Conservation (phyloP, 1,140 invertebrate species). For the Leptopilina clavipes region DNA sequence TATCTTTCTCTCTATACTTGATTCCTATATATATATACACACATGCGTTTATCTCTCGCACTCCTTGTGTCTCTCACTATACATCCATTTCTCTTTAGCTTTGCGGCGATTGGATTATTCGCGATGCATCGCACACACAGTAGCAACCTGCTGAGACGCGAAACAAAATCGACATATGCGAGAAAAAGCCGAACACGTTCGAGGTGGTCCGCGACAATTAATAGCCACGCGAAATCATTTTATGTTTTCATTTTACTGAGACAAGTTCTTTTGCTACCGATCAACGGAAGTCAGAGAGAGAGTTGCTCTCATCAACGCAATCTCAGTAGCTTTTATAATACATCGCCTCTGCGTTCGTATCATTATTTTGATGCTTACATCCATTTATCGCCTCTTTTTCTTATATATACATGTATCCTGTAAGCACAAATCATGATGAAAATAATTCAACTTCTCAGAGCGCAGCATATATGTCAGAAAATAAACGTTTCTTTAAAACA, state of each 20-base stretch:
- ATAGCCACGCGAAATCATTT: conserved; percentile 64
- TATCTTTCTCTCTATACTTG: not conserved
- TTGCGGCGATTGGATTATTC: conserved; percentile 4
- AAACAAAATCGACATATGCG: conserved; percentile 52
- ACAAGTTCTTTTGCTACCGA: conserved; percentile 31
- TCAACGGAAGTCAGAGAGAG: conserved; percentile 7
- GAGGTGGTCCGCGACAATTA: conserved; percentile 63
- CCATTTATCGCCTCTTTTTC: conserved; percentile 23
- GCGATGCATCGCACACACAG: not conserved
- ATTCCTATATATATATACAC: too few species aligned
- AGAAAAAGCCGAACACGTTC: conserved; percentile 43
- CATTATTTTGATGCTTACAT: conserved; percentile 10
- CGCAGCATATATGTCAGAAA: not conserved
- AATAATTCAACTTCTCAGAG: not conserved
- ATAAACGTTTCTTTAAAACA: not conserved
- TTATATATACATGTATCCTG: too few species aligned
- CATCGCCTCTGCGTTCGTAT: not conserved
- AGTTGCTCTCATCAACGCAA: conserved; percentile 17
- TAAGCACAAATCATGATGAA: too few species aligned
- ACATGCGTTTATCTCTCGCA: not conserved
- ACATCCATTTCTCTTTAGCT: conserved; percentile 1
- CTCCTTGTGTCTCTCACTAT: not conserved
- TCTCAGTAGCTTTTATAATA: too few species aligned
- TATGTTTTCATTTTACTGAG: conserved; percentile 63
- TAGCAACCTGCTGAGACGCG: conserved; percentile 37